Base-by-base conservation (phyloP, 2,888 invertebrate species). In the Caradrina clavipalpis region DNA sequence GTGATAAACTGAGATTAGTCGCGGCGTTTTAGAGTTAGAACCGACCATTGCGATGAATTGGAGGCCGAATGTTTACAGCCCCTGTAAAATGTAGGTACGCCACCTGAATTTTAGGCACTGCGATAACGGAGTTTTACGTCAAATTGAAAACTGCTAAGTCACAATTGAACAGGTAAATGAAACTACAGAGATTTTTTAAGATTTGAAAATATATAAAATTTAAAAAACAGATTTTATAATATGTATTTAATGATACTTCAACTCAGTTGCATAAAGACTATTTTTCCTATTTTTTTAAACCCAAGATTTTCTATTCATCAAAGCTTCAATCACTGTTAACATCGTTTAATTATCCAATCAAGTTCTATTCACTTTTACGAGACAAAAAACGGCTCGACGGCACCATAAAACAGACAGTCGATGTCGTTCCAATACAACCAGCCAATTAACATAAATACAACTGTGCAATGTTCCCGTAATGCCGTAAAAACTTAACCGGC, bases 1-100 rank as follows among this genome's bases (percentile, higher is more conserved):
- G 67, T 66, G 76, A 82, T 78, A 82, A 83, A 82, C 83, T 78
- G 66, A 76, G 85, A 83, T 78, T 80, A 84, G 61, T 57, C 69
- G 62, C 63, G 55, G 60, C 66, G 58, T 75, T 57, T 58, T 59
- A 39, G 61, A 74, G 75, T 75, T 83, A 60, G 35, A 66, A 50
- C 59, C 57, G 54, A 74, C 67, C 42, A 66, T 74, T 68, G 63
- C 31, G 66, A 73, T 83, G 73, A 69, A 83, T 69, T 70, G 69
- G 67, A 69, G 66, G 64, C 54, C 57, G 59, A 55, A 64, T 81
- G 77, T 82, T 84, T 82, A 82, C 62, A 61, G 21, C 69, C 71
- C 53, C 67, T 65, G 65, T 68, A 74, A 74, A 84, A 64, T 57
- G 61, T 78, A 62, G 74, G 72, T 78, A 62, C 78, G 75, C 50